These are phyloP conservation scores for Pocillopora meandrina DNA, from an alignment of 92 coral and sea anemone genomes.

Conservation along the genomic window DNA sequence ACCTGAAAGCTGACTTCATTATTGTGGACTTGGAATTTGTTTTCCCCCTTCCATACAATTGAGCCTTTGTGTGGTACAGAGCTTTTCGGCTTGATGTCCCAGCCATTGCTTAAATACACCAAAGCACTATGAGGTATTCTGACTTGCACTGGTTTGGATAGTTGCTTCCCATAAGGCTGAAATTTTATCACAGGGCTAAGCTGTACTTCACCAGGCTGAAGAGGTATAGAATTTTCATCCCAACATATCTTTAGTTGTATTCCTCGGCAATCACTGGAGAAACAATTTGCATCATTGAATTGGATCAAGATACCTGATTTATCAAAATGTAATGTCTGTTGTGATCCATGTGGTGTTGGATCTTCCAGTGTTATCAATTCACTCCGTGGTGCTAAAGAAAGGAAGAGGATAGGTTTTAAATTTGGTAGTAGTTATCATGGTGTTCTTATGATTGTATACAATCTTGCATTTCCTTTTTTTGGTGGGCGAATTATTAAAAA, in stretches of 20 bases:
- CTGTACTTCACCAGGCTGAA: slow-evolving; percentile 52
- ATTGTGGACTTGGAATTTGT: slow-evolving; percentile 11
- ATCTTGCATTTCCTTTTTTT: too few relatives aligned
- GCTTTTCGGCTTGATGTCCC: slow-evolving; percentile 42
- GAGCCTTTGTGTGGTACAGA: slow-evolving; percentile 6
- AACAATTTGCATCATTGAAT: slow-evolving; percentile 43
- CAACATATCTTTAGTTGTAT: slow-evolving; percentile 54
- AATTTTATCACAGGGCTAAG: slow-evolving; percentile 72
- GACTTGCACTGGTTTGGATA: slow-evolving; percentile 14
- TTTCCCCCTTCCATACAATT: slow-evolving; percentile 23
- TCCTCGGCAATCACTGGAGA: slow-evolving; percentile 2
- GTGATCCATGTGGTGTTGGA: slow-evolving; percentile 34
- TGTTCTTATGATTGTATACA: too few relatives aligned
- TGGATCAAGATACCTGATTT: slow-evolving; percentile 48
- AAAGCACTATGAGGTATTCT: slow-evolving; percentile 74
- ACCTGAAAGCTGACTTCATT: slow-evolving; percentile 51
- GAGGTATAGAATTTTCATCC: slow-evolving; percentile 6
- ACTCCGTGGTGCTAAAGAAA: neutral
- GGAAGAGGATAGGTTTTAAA: neutral
- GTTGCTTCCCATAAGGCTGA: slow-evolving; percentile 33
- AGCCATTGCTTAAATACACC: slow-evolving; percentile 21
- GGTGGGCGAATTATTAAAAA: too few relatives aligned
- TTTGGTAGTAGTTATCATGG: neutral
- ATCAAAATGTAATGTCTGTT: slow-evolving; percentile 42
- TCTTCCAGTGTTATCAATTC: slow-evolving; percentile 20